Percentiles rank a stretch among this genome's conserved stretches.
These are phyloP conservation scores for Limonius californicus DNA, from an alignment of 1,140 invertebrate genomes.

Conservation along the genomic window DNA sequence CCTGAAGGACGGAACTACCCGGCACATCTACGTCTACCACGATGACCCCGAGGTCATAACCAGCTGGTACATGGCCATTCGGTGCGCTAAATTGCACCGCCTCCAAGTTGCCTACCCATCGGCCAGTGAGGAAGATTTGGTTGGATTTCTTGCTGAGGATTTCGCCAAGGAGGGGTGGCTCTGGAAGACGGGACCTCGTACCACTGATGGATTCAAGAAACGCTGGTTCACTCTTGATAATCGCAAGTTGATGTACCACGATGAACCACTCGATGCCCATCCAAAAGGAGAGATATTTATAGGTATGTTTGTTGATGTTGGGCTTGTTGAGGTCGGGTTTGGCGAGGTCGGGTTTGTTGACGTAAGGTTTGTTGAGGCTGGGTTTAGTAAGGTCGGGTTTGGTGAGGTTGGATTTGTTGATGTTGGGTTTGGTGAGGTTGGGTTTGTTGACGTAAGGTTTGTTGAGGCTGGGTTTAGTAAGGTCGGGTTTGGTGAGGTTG, in stretches of 20 bases:
- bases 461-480: too few species aligned
- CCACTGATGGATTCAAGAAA: slow-evolving; percentile 75
- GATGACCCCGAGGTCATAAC: slow-evolving; percentile 80
- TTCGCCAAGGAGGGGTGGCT: slow-evolving; percentile 83
- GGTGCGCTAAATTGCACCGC: slow-evolving; percentile 78
- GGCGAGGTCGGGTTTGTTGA: too few species aligned
- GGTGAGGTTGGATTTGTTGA: too few species aligned
- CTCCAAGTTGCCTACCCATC: slow-evolving; percentile 81
- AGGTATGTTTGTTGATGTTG: slow-evolving; percentile 46
- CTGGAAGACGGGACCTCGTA: slow-evolving; percentile 82
- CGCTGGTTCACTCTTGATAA: slow-evolving; percentile 88
- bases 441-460: too few species aligned
- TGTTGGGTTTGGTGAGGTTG: too few species aligned
- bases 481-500: too few species aligned
- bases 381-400: too few species aligned
- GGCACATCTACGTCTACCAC: slow-evolving; percentile 85
- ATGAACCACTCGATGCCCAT: slow-evolving; percentile 79
- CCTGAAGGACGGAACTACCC: slow-evolving; percentile 74
- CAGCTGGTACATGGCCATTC: slow-evolving; percentile 85
- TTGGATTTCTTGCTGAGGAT: slow-evolving; percentile 70
- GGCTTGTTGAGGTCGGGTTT: too few species aligned
- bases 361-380: too few species aligned
- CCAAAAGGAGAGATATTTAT: slow-evolving; percentile 90
- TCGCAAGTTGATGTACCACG: slow-evolving; percentile 87
- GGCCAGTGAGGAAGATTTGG: slow-evolving; percentile 69